Evolutionary conservation across 2,113 vertebrate genomes (phyloP), one percentile per base, ranked within the genome.

Genomic region (Onychostruthus taczanowskii): DNA sequence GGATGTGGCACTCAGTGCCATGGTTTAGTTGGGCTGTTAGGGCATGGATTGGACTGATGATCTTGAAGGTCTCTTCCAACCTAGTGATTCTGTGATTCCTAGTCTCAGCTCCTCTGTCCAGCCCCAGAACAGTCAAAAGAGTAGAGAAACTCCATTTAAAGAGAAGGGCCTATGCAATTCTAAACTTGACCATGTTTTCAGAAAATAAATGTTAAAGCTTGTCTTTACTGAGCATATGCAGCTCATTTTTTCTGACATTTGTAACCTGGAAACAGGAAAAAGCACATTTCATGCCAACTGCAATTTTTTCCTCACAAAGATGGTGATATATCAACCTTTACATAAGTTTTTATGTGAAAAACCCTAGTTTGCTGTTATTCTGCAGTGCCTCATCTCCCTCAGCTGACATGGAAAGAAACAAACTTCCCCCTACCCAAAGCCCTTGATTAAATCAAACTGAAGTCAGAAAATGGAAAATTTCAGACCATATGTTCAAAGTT

Each of bases 401-500:
- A 81, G 68, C 73, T 93, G 72, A 87, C 52, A 43, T 63, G 75
- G 75, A 72, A 79, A 80, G 50, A 41, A 69, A 39, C 56, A 67
- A 22, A 4, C 58, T 79, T 78, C 27, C 37, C 50, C 21, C 43
- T 39, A 31, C 74, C 52, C 52, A 72, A 89, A 93, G 62, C n/a
- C 43, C 24, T 52, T 84, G 73, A 56, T 75, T 74, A 88, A 95
- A 94, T 84, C 93, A 81, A 75, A 92, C 39, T 85, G 74, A 90
- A 93, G 78, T 73, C 26, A 85, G 90, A 86, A 64, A 85, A 90
- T 46, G 72, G 83, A 95, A 95, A 88, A 74, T 88, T 83, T 93
- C 55, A 86, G 90, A 69, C 88, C 90, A 83, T 90, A 84, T 92
- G 92, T 92, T 92, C 47, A 47, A 92, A 93, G 46, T 59, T 93